Percentiles rank a stretch among this genome's conserved stretches.
Conservation (phyloP, 2,113 vertebrate genomes). For the Scomber japonicus region DNA sequence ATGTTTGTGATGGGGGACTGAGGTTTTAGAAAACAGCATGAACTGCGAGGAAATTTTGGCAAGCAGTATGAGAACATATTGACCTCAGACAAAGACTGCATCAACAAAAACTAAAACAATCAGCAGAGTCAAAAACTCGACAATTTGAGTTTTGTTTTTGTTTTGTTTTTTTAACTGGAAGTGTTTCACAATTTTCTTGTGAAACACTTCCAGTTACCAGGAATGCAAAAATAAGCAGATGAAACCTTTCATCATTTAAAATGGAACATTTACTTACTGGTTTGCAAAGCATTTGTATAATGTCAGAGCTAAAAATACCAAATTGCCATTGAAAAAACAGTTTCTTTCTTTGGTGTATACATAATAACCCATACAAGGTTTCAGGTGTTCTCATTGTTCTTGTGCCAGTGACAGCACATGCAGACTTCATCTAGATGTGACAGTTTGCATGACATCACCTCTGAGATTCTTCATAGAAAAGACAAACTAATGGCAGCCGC, state of each 20-base stretch:
- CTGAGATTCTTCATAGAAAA: slow-evolving; percentile 9
- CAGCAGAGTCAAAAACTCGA: not conserved
- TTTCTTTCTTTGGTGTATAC: not conserved
- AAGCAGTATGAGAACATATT: not conserved
- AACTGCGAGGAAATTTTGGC: not conserved
- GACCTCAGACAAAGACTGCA: slow-evolving; percentile 8
- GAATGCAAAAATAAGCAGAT: not conserved
- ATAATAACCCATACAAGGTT: not conserved
- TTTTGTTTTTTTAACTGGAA: no score
- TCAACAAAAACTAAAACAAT: slow-evolving; percentile 3
- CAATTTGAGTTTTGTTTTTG: not conserved
- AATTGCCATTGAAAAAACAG: no score
- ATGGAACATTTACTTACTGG: not conserved
- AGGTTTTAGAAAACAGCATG: not conserved
- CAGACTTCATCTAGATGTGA: slow-evolving; percentile 31
- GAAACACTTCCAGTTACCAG: not conserved
- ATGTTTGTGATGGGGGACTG: not conserved
- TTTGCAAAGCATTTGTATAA: not conserved
- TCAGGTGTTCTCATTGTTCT: not conserved
- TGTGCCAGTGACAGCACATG: not conserved
- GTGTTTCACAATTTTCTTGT: not conserved
- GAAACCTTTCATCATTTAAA: not conserved
- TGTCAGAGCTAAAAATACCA: not conserved
- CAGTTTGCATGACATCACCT: slow-evolving; percentile 60
- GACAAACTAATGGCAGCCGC: slow-evolving; percentile 26